These are phyloP conservation scores for Manis crassicaudata DNA, from an alignment of 2,797 vertebrate genomes.

Conservation along the genomic window DNA sequence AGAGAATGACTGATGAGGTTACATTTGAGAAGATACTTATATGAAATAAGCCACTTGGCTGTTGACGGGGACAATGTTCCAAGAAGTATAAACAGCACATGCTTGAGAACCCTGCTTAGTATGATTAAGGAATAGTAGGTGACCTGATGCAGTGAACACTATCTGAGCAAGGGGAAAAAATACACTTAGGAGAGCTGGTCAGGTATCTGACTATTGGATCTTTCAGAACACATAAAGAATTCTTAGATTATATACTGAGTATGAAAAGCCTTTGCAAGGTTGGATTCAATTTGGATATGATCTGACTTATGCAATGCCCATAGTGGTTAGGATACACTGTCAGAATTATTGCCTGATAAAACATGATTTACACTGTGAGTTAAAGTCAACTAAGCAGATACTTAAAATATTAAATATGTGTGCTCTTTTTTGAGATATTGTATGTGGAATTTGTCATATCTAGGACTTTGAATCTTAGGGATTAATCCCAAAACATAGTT, in stretches of 20 bases:
- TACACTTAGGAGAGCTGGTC: neutral
- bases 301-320: neutral
- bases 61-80: neutral
- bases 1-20: neutral
- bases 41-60: neutral
- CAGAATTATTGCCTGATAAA: neutral
- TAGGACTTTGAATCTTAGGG: neutral
- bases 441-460: neutral
- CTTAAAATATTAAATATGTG: neutral
- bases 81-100: neutral
- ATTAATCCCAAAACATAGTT: neutral
- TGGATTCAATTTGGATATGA: neutral
- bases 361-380: neutral
- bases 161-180: neutral
- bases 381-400: neutral
- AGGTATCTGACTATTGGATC: neutral
- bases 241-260: neutral
- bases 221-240: neutral
- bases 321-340: neutral
- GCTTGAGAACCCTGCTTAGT: neutral
- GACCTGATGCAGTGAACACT: neutral
- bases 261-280: neutral
- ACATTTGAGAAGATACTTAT: neutral
- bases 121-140: neutral
- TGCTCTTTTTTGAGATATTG: neutral